Conservation (phyloP, 2,888 invertebrate species). For the Sinopyrophorus schimmeli region DNA sequence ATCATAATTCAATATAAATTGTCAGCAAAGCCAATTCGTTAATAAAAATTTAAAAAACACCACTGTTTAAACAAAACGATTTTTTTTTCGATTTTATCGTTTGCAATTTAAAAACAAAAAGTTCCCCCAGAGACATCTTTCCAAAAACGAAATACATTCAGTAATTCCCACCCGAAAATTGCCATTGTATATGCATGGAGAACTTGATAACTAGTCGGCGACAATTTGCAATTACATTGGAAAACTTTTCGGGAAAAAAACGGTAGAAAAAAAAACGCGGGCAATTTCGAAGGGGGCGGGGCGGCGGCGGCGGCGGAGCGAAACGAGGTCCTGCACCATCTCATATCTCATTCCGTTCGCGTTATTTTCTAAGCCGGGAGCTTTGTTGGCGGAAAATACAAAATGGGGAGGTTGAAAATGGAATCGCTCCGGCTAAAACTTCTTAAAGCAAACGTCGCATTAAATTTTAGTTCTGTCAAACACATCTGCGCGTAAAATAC, state of each 20-base stretch:
- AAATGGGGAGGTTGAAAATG: constrained; percentile 41
- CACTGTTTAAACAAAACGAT: no score
- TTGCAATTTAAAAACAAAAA: no score
- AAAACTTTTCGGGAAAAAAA: no score
- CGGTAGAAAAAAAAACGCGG: no score
- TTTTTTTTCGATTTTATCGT: no score
- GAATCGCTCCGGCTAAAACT: constrained; percentile 42
- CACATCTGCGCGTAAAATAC: constrained; percentile 48
- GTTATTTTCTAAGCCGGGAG: constrained; percentile 44
- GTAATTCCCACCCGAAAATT: constrained; percentile 1
- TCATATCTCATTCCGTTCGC: constrained; percentile 42
- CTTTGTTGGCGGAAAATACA: constrained; percentile 43
- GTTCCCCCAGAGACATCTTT: no score
- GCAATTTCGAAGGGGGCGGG: no score
- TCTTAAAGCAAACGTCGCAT: constrained; percentile 41
- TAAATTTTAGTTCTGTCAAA: constrained; percentile 49
- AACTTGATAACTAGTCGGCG: constrained; percentile 6
- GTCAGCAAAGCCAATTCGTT: no score
- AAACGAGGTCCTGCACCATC: constrained; percentile 17
- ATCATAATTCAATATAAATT: no score
- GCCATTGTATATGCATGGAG: background rate
- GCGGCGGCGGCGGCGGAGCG: constrained; percentile 12
- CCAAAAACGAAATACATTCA: no score
- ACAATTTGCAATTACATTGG: constrained; percentile 1
- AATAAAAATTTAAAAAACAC: no score